phyloP scores from a whole-genome alignment of 2,797 vertebrate species.

The Syndactyla subalaris region DNA sequence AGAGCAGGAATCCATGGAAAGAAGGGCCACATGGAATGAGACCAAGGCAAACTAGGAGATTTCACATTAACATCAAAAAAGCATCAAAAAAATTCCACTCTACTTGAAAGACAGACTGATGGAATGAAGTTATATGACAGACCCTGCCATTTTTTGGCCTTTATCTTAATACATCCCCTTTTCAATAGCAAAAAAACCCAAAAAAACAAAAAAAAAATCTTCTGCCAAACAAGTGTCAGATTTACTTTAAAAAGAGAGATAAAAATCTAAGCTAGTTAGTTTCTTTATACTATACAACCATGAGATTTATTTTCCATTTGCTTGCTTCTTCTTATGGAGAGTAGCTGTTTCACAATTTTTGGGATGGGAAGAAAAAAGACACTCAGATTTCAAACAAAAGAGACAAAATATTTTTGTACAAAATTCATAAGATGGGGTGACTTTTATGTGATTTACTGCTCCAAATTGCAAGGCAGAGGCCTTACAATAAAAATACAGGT shows the following conservation, averaged over 20 bases:
- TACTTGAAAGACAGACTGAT: background rate
- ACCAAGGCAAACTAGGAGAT: background rate
- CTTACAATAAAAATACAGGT: conserved; percentile 19
- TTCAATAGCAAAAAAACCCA: background rate
- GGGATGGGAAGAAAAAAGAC: background rate
- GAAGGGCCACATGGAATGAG: background rate
- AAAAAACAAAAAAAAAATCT: background rate
- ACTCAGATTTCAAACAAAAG: background rate
- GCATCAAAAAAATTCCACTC: background rate
- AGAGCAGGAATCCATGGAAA: background rate
- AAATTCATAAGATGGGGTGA: background rate
- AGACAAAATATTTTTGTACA: background rate
- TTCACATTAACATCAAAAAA: background rate
- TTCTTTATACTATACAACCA: background rate
- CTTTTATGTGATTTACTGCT: background rate
- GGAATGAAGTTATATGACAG: background rate
- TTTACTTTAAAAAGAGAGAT: background rate
- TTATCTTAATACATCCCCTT: background rate
- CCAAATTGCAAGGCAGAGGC: background rate
- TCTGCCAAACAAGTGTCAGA: conserved; percentile 2
- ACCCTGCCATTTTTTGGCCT: background rate
- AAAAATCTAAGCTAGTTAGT: background rate
- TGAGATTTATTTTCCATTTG: background rate
- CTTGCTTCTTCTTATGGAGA: background rate
- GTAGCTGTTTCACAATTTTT: background rate